Base-by-base conservation (phyloP, 37 sponge, comb jelly and placozoan species). In the Crambe crambe region DNA sequence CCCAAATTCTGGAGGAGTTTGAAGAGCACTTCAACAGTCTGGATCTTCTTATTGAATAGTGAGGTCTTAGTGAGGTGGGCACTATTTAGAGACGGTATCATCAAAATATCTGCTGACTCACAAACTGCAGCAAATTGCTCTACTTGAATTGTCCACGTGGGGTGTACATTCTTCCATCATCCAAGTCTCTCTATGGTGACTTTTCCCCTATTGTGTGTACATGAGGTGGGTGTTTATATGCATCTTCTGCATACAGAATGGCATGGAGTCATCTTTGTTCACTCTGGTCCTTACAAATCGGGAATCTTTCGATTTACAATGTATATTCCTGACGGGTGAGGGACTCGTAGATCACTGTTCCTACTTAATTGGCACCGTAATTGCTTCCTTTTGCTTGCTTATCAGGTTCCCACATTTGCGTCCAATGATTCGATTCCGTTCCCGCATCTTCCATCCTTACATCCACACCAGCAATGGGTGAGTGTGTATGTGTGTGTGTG, bases 231-330 rank as follows among this genome's bases (percentile, higher is more conserved):
- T n/a, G n/a, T n/a, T n/a, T n/a, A n/a, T n/a, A n/a, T n/a, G n/a
- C n/a, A n/a, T n/a, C n/a, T n/a, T n/a, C n/a, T n/a, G n/a, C n/a
- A n/a, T 30, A 21, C 72, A 91, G 92, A 87, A 64, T 91, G 92
- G 92, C 92, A 91, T 58, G 92, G 88, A 5, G 87, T 91, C 10
- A 57, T 91, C 23, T 91, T 86, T 57, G 63, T 87, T 1, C 92
- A 69, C 37, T 69, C 69, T 42, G 92, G 92, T 0, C 92, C 81
- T 1, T 91, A 43, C 57, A 58, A 31, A 36, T 84, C 65, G 0
- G 92, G 92, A 12, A 72, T 91, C 3, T 91, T 91, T 66, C 42
- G 64, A 6, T 91, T 91, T 73, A 91, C 80, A 22, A 56, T 91
- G 36, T 87, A 67, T 58, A 68, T 91, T 25, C 87, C 92, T 41